Evolutionary conservation across 1,140 invertebrate species (phyloP), one percentile per base, ranked within the genome.

Genomic region (Hylyphantes graminicola): DNA sequence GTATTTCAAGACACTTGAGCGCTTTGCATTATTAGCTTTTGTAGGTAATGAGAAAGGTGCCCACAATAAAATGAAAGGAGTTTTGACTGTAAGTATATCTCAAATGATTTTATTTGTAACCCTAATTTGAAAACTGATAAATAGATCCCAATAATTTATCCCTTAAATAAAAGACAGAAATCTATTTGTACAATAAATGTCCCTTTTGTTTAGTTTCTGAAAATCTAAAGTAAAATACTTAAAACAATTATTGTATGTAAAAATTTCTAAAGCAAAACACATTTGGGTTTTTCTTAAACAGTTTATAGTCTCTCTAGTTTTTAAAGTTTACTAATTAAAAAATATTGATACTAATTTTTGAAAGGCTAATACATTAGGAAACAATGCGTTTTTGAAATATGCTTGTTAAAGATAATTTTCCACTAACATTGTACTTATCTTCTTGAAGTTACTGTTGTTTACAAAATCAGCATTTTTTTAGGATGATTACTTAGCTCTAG

Each of bases 401-500:
- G 21, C 35, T 57, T 13, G 13, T 57, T n/a, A 11, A 10, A 74
- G 17, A 7, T 61, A 11, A 61, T 61, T 61, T 61, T 61, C 59
- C 17, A 61, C 15, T 0, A 61, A 59, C n/a, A 13, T 61, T 61
- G 59, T 61, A 61, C 48, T 19, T 17, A 0, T n/a, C 48, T 65
- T 65, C 63, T 13, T 1, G 48, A 65, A 51, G 35, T 55, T 68
- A 74, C 72, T 54, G 35, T 35, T 35, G 35, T 35, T 35, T 35
- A 35, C 35, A 35, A 35, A 35, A 35, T 35, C 35, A 35, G 1
- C 35, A 35, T 35, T 48, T 48, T 88, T 89, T 15, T 88, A 95
- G 93, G 94, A 95, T 86, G 98, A 99, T 88, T 99, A 95, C 89
- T 94, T 99, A 92, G 94, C 96, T 11, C 88, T 99, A n/a, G 93